Percentiles rank a stretch among this genome's conserved stretches.
These are phyloP conservation scores for Cephonodes hylas DNA, from an alignment of 2,888 invertebrate genomes.

Conservation along the genomic window DNA sequence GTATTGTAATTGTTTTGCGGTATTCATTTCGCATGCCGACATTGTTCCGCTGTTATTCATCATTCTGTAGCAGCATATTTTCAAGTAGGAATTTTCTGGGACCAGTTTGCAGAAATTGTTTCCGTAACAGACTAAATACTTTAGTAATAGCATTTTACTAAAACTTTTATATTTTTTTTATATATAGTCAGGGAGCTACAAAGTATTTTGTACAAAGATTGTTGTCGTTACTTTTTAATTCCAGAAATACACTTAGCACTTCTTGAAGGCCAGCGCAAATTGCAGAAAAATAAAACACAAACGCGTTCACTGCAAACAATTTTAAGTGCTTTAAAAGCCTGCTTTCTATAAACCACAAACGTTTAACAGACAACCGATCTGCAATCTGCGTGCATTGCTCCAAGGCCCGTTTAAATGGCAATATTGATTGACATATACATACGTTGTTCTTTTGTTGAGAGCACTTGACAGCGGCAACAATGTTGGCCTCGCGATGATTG, in stretches of 20 bases:
- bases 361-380: not conserved
- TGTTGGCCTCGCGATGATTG: slow-evolving; percentile 2
- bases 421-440: slow-evolving; percentile 5
- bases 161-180: too few species aligned
- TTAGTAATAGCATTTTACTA: too few species aligned
- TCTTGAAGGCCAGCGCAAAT: not conserved
- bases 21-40: not conserved
- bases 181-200: too few species aligned
- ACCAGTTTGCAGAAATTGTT: not conserved
- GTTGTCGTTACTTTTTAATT: not conserved
- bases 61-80: not conserved
- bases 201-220: not conserved
- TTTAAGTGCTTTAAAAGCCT: not conserved
- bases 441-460: not conserved
- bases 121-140: not conserved
- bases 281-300: not conserved
- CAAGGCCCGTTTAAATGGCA: not conserved
- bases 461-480: not conserved
- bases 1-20: not conserved
- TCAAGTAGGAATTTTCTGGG: not conserved
- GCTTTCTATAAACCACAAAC: not conserved
- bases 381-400: not conserved
- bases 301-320: not conserved
- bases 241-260: not conserved
- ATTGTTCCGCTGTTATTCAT: not conserved